Percentiles rank a stretch among this genome's conserved stretches.
Conservation (phyloP, 2,797 vertebrate species). For the Siniperca obscura region DNA sequence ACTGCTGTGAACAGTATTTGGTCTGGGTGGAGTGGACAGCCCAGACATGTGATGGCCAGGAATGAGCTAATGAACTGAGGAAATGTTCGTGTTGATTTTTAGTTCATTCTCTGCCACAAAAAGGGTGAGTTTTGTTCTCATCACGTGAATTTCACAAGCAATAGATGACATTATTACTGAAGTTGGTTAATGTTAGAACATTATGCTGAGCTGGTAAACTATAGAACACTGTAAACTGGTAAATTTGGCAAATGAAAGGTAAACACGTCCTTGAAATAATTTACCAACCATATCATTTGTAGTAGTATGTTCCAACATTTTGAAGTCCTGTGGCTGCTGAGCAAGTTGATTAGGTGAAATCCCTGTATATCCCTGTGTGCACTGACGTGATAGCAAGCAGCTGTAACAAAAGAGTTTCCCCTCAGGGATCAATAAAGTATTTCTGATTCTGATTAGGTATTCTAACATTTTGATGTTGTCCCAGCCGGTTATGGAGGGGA, state of each 20-base stretch:
- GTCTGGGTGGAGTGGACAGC: slow-evolving; percentile 21
- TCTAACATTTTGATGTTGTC: neutral
- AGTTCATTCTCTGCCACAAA: neutral
- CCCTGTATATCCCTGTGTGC: too few species aligned
- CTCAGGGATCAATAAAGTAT: too few species aligned
- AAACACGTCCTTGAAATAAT: neutral
- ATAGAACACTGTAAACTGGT: neutral
- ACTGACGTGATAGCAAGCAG: too few species aligned
- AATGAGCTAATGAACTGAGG: slow-evolving; percentile 45
- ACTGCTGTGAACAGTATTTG: slow-evolving; percentile 7
- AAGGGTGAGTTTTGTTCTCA: neutral
- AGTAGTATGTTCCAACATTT: neutral
- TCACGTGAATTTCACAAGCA: slow-evolving; percentile 4
- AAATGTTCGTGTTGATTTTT: slow-evolving; percentile 19
- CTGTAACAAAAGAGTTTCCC: too few species aligned
- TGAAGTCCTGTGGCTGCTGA: neutral
- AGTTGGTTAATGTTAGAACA: neutral
- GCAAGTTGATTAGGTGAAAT: neutral
- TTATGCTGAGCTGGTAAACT: neutral
- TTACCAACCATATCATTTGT: neutral
- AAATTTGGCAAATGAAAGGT: neutral
- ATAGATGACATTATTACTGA: neutral
- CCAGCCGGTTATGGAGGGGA: neutral
- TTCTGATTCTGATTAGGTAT: too few species aligned
- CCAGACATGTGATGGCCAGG: slow-evolving; percentile 44